Percentiles rank a stretch among this genome's conserved stretches.
Evolutionary conservation across 2,888 invertebrate genomes (phyloP).

Genomic region (Pammene aurita): DNA sequence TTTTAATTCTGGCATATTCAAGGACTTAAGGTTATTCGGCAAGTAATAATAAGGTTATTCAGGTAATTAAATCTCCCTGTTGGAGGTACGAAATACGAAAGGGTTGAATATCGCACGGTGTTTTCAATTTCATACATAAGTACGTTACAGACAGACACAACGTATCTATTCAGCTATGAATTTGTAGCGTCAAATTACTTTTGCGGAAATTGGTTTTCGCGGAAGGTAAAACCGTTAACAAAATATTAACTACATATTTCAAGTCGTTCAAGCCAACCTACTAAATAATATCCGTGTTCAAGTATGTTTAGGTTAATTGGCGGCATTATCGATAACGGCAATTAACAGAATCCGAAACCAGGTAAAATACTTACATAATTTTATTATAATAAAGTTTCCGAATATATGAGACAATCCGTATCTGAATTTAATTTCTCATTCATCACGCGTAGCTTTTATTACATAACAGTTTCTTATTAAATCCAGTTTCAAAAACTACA

Average conservation of each 20-base stretch:
- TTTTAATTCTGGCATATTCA: too few relatives aligned
- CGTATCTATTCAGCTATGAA: neutral
- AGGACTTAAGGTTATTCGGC: too few relatives aligned
- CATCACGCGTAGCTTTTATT: slow-evolving; percentile 22
- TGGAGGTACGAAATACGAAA: too few relatives aligned
- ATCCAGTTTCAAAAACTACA: neutral
- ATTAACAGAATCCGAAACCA: neutral
- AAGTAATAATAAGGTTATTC: too few relatives aligned
- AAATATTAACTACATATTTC: neutral
- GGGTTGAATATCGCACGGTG: too few relatives aligned
- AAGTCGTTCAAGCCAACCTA: neutral
- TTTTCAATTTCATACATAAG: too few relatives aligned
- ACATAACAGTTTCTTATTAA: neutral
- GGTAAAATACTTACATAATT: slow-evolving; percentile 31
- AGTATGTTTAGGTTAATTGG: neutral
- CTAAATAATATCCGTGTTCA: neutral
- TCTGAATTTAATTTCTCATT: slow-evolving; percentile 14
- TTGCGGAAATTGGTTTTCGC: neutral
- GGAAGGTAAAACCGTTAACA: neutral
- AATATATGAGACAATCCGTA: slow-evolving; percentile 28
- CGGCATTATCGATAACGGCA: neutral
- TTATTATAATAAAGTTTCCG: neutral
- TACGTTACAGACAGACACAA: neutral
- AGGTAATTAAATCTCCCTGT: too few relatives aligned
- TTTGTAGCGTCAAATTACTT: neutral